These are phyloP conservation scores for Drosophila barbarae DNA, from an alignment of 2,888 invertebrate genomes.

Conservation along the genomic window DNA sequence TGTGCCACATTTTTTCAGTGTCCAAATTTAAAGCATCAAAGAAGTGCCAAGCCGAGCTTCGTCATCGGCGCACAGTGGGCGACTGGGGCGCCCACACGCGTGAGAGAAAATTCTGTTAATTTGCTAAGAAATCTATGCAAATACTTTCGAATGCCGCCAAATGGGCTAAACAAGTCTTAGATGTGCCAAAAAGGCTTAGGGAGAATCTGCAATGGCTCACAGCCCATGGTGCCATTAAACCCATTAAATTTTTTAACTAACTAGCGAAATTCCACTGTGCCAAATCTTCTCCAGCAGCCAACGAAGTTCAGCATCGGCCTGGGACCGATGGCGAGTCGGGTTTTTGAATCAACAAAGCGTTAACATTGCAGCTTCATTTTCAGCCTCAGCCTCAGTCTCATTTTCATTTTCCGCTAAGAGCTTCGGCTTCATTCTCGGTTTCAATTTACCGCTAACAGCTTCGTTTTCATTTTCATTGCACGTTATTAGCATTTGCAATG, in stretches of 20 bases:
- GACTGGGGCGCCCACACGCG: constrained; percentile 20
- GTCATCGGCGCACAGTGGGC: constrained; percentile 55
- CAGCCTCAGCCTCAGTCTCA: constrained; percentile 59
- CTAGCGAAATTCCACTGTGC: constrained; percentile 44
- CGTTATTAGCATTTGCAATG: constrained; percentile 64
- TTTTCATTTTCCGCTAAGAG: constrained; percentile 35
- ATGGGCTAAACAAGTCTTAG: constrained; percentile 7
- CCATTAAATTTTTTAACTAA: neutral
- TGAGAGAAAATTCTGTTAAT: constrained; percentile 37
- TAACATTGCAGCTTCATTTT: constrained; percentile 67
- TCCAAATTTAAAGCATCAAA: constrained; percentile 8
- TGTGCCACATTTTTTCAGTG: neutral
- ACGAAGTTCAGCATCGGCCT: constrained; percentile 44
- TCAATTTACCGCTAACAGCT: constrained; percentile 45
- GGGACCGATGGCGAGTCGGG: constrained; percentile 16
- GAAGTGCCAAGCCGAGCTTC: constrained; percentile 47
- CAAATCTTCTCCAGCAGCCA: constrained; percentile 53
- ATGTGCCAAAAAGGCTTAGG: constrained; percentile 1
- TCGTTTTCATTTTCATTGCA: constrained; percentile 41
- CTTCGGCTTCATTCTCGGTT: constrained; percentile 42
- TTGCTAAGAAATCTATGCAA: constrained; percentile 36
- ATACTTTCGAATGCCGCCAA: constrained; percentile 35
- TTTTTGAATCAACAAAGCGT: constrained; percentile 59
- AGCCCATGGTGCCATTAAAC: neutral
- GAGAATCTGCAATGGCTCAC: neutral